Base-by-base conservation (phyloP, 1,140 invertebrate genomes). In the Trissolcus basalis region DNA sequence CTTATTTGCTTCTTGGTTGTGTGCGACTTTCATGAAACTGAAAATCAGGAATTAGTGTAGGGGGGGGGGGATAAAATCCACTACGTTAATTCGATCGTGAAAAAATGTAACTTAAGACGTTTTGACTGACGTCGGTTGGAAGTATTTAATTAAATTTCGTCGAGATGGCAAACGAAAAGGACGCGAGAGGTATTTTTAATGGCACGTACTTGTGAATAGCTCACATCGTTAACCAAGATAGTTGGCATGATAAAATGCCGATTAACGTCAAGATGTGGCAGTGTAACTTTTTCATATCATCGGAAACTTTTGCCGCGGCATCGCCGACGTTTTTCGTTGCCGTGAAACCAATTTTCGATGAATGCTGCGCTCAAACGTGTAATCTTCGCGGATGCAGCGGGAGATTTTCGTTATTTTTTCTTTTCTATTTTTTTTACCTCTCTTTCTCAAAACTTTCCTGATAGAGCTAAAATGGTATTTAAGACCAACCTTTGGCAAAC, bases 211-310 rank as follows among this genome's bases (percentile, higher is more conserved):
- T 48, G 59, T 63, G 65, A 75, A 77, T 77, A 77, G 48, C 61
- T 77, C 56, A 41, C 68, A 56, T 71, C 48, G 68, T 68, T 65
- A 64, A 63, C 74, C 48, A 63, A 71, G 74, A 77, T 77, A 68
- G 75, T 71, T 72, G 58, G 56, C 13, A 35, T 51, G 75, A 72
- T 77, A 77, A 77, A 72, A 77, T 72, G 69, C 75, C 75, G 75
- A 72, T 68, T 77, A 69, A 19, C 58, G 68, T 77, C 75, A 77
- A 72, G 58, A 64, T 63, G 51, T 60, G 59, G 58, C 64, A 45
- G 27, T 15, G 47, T 43, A 72, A 63, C 45, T 68, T 77, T 67
- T 77, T 68, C 63, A 61, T 72, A 61, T 68, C 63, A 41, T 43
- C 15, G 36, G 51, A 41, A 71, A 71, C 41, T 71, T 71, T 77